phyloP scores from a whole-genome alignment of 2,797 vertebrate species.

The Eremophila alpestris region DNA sequence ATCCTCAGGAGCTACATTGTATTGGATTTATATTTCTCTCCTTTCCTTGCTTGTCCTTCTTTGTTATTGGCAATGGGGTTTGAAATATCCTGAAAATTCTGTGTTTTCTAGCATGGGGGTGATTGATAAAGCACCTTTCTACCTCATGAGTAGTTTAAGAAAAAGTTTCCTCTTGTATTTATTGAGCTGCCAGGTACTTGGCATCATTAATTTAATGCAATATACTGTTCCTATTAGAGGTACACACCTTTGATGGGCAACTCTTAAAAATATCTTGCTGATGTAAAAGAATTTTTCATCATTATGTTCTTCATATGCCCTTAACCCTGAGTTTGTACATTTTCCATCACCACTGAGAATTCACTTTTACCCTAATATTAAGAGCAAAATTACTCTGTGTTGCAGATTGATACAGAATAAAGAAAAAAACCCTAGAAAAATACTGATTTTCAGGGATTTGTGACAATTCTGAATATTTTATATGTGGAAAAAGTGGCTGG shows the following conservation, averaged over 20 bases:
- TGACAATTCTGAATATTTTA: not conserved
- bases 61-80: not conserved
- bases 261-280: not conserved
- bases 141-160: not conserved
- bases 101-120: not conserved
- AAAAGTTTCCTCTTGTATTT: not conserved
- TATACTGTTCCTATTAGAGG: accelerated
- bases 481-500: not conserved
- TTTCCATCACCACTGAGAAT: not conserved
- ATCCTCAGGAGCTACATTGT: conserved; percentile 12
- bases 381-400: not conserved
- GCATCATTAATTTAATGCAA: not conserved
- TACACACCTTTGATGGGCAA: not conserved
- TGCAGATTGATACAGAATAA: not conserved
- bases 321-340: not conserved
- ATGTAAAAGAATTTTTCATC: not conserved
- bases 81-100: not conserved
- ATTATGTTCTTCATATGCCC: accelerated
- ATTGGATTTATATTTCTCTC: not conserved
- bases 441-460: not conserved
- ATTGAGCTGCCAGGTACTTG: not conserved
- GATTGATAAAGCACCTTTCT: not conserved
- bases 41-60: not conserved
- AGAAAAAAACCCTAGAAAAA: accelerated
- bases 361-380: not conserved